Percentiles rank a stretch among this genome's conserved stretches.
Conservation (phyloP, 2,113 vertebrate species). For the Scolopax mira region DNA sequence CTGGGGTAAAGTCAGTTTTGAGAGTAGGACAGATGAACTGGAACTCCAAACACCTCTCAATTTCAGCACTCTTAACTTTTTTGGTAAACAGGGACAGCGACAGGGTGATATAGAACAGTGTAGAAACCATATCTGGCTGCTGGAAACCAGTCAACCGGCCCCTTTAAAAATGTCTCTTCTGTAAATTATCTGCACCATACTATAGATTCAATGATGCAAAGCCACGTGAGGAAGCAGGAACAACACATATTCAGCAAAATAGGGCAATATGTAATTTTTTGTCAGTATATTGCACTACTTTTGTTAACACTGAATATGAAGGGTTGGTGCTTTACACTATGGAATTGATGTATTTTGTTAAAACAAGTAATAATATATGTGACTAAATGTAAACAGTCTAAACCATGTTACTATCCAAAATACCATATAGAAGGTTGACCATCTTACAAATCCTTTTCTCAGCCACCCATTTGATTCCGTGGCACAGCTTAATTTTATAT, state of each 20-base stretch:
- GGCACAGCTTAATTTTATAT: not conserved
- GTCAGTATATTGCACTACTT: not conserved
- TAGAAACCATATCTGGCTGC: not conserved
- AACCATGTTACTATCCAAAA: not conserved
- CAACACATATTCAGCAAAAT: not conserved
- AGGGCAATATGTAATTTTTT: not conserved
- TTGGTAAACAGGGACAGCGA: not conserved
- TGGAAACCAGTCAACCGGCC: not conserved
- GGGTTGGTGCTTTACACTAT: not conserved
- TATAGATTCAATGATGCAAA: not conserved
- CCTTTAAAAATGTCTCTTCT: not conserved
- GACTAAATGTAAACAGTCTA: not conserved
- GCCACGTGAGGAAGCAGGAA: not conserved
- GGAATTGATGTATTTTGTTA: not conserved
- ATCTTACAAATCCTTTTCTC: not conserved
- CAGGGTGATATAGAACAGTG: not conserved
- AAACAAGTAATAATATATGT: not conserved
- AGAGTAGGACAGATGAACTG: not conserved
- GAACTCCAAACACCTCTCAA: rapidly evolving
- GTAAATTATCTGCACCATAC: not conserved
- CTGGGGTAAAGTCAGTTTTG: not conserved
- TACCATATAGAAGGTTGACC: not conserved
- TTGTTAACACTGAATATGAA: not conserved
- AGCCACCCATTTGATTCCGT: not conserved
- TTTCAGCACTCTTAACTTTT: not conserved